phyloP scores from a whole-genome alignment of 2,113 vertebrate genomes.

The Zeus faber region DNA sequence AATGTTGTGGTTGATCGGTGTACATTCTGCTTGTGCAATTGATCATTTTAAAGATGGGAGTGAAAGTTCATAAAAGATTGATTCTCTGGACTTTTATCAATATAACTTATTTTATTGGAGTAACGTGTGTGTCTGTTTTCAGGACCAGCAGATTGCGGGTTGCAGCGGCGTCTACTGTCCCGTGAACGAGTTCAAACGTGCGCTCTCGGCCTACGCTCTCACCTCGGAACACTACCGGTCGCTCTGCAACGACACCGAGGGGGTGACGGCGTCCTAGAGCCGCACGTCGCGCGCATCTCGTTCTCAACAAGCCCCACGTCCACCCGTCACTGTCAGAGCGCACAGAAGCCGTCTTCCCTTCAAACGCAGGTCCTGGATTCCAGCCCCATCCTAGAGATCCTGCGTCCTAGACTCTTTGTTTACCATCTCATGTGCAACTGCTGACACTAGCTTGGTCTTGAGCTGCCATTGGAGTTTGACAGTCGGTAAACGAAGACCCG shows the following conservation, averaged over 20 bases:
- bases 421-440: too few species aligned
- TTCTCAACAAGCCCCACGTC: not conserved
- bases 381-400: constrained; percentile 7
- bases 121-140: constrained; percentile 29
- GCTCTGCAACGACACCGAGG: constrained; percentile 71
- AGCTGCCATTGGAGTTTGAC: too few species aligned
- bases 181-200: constrained; percentile 81
- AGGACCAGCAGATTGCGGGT: constrained; percentile 85
- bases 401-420: not conserved
- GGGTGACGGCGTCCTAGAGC: constrained; percentile 38
- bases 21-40: too few species aligned
- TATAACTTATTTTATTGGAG: too few species aligned
- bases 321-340: not conserved
- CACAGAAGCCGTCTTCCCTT: not conserved
- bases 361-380: not conserved
- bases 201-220: constrained; percentile 70
- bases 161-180: constrained; percentile 85
- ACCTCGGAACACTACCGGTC: constrained; percentile 73
- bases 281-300: not conserved
- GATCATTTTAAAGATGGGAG: too few species aligned
- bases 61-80: too few species aligned
- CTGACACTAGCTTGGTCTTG: too few species aligned
- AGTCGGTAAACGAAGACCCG: too few species aligned
- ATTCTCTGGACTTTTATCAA: too few species aligned
- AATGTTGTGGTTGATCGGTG: too few species aligned